A percentile compares a stretch with the other conserved stretches of the same genome.
phyloP scores from a whole-genome alignment of 1,140 invertebrate species.

The Lepidostoma basale region DNA sequence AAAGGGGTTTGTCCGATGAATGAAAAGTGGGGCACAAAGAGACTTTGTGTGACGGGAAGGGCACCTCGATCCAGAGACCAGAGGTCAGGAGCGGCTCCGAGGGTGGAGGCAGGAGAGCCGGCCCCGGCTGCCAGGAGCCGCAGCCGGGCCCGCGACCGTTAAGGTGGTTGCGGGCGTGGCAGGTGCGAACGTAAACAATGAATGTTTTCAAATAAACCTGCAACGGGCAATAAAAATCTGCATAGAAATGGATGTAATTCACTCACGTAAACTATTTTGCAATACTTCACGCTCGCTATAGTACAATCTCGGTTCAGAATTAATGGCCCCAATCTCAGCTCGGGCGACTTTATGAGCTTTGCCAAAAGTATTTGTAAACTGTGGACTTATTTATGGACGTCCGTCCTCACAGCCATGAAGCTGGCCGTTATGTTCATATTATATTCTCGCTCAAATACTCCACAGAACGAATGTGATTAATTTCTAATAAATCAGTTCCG shows the following conservation, averaged over 20 bases:
- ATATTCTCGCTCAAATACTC: background rate
- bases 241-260: background rate
- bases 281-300: background rate
- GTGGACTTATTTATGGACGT: constrained; percentile 23
- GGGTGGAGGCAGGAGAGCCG: too few species aligned
- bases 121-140: background rate
- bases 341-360: constrained; percentile 9
- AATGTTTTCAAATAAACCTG: constrained; percentile 9
- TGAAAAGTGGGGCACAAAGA: constrained; percentile 11
- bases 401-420: constrained; percentile 7
- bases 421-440: background rate
- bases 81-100: background rate
- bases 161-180: constrained; percentile 40
- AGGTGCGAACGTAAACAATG: constrained; percentile 41
- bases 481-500: too few species aligned
- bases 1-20: constrained; percentile 24
- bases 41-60: too few species aligned
- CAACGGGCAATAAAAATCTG: background rate
- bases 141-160: background rate
- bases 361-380: constrained; percentile 25
- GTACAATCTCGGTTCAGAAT: background rate
- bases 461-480: background rate
- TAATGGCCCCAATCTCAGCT: constrained; percentile 16
- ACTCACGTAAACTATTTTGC: background rate
- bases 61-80: too few species aligned